Evolutionary conservation across 30 jellyfish, hydroid and myxozoan species (phyloP).

Genomic region (Aurelia aurita): DNA sequence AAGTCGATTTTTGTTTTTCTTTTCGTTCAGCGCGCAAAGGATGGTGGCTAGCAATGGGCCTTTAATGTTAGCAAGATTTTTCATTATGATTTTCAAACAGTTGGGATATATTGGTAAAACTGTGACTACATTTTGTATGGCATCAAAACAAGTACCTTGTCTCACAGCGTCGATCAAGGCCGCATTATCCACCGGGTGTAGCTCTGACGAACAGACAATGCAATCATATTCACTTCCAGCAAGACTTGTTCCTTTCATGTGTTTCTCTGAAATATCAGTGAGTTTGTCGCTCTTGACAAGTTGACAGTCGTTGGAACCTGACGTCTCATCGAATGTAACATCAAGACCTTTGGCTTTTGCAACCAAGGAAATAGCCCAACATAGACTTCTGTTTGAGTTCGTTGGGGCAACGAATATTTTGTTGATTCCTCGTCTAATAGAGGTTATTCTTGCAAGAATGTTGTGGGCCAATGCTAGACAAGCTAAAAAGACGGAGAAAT

Average conservation of each 20-base stretch:
- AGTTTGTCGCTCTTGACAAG: background rate
- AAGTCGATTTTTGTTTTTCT: too few species aligned
- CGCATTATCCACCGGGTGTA: slow-evolving; percentile 23
- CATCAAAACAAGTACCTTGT: background rate
- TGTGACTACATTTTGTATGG: too few species aligned
- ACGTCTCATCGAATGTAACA: slow-evolving; percentile 43
- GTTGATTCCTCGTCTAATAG: background rate
- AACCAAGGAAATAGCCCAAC: slow-evolving; percentile 36
- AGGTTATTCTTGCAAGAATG: slow-evolving; percentile 10
- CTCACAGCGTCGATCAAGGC: slow-evolving; percentile 21
- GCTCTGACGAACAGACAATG: slow-evolving; percentile 16
- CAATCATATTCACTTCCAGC: slow-evolving; percentile 3
- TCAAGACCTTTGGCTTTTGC: slow-evolving; percentile 46
- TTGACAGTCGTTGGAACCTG: too few species aligned
- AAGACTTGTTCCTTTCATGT: slow-evolving; percentile 31
- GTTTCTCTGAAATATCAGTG: slow-evolving; percentile 12
- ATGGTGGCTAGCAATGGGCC: too few species aligned
- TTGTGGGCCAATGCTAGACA: slow-evolving; percentile 46
- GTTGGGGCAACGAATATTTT: slow-evolving; percentile 31
- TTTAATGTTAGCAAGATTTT: too few species aligned
- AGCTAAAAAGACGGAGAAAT: background rate
- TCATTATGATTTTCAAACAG: too few species aligned
- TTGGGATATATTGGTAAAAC: too few species aligned
- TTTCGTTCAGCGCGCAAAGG: too few species aligned
- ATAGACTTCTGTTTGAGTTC: slow-evolving; percentile 36